These are phyloP conservation scores for Micronycteris hirsuta DNA, from an alignment of 2,113 vertebrate genomes.

Conservation along the genomic window DNA sequence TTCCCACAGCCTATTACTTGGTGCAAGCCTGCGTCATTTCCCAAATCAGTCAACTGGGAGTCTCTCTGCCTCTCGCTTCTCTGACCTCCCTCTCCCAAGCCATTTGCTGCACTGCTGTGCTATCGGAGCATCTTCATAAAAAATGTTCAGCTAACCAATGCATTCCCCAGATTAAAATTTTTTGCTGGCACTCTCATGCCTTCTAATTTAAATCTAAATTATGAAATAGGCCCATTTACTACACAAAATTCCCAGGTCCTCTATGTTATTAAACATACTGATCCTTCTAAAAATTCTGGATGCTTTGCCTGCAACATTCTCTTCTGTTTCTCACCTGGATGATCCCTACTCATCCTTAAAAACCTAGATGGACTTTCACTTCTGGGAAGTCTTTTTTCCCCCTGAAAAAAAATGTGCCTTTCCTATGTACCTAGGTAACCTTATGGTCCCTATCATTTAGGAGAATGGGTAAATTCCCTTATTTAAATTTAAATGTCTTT, in stretches of 20 bases:
- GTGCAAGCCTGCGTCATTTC: neutral
- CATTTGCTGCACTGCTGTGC: neutral
- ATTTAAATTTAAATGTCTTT: neutral
- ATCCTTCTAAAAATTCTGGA: neutral
- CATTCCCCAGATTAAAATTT: neutral
- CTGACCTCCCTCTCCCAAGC: neutral
- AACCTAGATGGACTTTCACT: neutral
- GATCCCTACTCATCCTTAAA: neutral
- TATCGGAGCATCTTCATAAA: neutral
- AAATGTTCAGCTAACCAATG: neutral
- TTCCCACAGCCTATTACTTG: neutral
- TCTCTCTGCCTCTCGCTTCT: neutral
- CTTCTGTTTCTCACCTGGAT: neutral
- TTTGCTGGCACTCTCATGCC: neutral
- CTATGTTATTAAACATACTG: neutral
- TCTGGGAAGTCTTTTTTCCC: neutral
- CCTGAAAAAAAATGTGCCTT: neutral
- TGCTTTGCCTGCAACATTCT: neutral
- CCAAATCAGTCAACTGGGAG: neutral
- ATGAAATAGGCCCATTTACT: neutral
- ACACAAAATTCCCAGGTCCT: neutral
- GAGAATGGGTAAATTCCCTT: neutral
- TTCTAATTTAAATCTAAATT: neutral
- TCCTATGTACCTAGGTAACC: neutral
- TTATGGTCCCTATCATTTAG: neutral